Conservation (phyloP, 1,140 invertebrate genomes). For the Drosophila prosaltans region DNA sequence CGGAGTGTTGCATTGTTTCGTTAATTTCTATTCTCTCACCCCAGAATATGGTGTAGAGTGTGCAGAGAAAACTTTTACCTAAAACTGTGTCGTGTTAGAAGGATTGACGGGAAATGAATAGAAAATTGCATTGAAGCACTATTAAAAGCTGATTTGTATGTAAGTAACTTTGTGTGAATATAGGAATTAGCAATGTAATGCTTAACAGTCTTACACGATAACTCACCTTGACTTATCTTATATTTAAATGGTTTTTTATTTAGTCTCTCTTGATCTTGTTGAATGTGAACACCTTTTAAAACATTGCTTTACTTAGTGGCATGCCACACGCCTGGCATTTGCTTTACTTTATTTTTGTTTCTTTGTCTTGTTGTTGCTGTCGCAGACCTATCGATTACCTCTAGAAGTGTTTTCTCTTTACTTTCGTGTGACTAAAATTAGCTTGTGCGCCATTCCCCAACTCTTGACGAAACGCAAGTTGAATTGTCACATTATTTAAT, state of each 20-base stretch:
- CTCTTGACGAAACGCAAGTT: neutral
- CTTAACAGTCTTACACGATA: no score
- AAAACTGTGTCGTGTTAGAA: slow-evolving; percentile 57
- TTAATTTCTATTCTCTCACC: slow-evolving; percentile 32
- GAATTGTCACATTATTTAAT: slow-evolving; percentile 51
- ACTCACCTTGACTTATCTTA: neutral
- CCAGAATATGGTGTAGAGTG: neutral
- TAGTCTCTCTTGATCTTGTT: no score
- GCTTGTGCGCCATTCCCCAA: slow-evolving; percentile 7
- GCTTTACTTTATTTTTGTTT: slow-evolving; percentile 14
- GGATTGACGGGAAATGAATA: slow-evolving; percentile 17
- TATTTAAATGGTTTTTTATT: no score
- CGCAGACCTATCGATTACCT: slow-evolving; percentile 59
- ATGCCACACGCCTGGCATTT: slow-evolving; percentile 23
- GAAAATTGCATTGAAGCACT: slow-evolving; percentile 1
- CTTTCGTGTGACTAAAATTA: slow-evolving; percentile 71
- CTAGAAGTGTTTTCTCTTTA: slow-evolving; percentile 29
- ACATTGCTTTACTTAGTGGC: neutral
- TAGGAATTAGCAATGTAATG: neutral
- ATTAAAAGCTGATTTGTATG: neutral
- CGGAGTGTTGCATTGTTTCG: slow-evolving; percentile 48
- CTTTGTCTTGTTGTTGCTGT: slow-evolving; percentile 7
- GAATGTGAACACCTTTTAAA: no score
- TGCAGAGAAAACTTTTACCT: slow-evolving; percentile 18
- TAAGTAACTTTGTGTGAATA: neutral